Evolutionary conservation across 2,888 invertebrate species (phyloP).

Genomic region (Cephus pulcher): DNA sequence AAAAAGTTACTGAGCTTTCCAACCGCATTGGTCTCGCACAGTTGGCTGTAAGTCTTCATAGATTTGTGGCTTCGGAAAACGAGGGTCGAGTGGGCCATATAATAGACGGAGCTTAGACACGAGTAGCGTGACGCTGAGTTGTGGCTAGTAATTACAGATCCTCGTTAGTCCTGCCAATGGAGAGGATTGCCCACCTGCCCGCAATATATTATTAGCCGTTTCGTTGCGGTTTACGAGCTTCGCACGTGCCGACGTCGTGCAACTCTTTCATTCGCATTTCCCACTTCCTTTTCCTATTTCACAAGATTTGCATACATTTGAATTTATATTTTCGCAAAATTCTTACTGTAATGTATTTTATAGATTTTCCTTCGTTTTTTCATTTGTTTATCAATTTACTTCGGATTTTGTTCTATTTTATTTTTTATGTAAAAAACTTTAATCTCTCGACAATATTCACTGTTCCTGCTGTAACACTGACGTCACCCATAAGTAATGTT

Average conservation of each 20-base stretch:
- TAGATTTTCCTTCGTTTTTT: too few relatives aligned
- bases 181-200: slow-evolving; percentile 53
- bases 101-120: slow-evolving; percentile 39
- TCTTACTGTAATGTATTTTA: not conserved
- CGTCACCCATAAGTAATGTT: too few relatives aligned
- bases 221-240: slow-evolving; percentile 20
- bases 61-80: not conserved
- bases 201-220: slow-evolving; percentile 53
- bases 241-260: slow-evolving; percentile 19
- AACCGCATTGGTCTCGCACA: not conserved
- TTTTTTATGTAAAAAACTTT: too few relatives aligned
- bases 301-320: not conserved
- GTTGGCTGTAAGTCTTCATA: not conserved
- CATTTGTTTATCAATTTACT: too few relatives aligned
- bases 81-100: slow-evolving; percentile 5
- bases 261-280: slow-evolving; percentile 38
- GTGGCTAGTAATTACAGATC: slow-evolving; percentile 59
- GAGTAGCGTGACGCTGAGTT: slow-evolving; percentile 51
- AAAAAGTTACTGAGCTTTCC: not conserved
- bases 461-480: too few relatives aligned
- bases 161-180: slow-evolving; percentile 52
- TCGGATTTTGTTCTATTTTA: too few relatives aligned
- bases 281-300: slow-evolving; percentile 33
- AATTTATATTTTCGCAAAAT: not conserved
- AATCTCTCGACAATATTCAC: too few relatives aligned